A percentile compares a stretch with the other conserved stretches of the same genome.
phyloP scores from a whole-genome alignment of 2,888 invertebrate genomes.

The Cheilosia vulpina region DNA sequence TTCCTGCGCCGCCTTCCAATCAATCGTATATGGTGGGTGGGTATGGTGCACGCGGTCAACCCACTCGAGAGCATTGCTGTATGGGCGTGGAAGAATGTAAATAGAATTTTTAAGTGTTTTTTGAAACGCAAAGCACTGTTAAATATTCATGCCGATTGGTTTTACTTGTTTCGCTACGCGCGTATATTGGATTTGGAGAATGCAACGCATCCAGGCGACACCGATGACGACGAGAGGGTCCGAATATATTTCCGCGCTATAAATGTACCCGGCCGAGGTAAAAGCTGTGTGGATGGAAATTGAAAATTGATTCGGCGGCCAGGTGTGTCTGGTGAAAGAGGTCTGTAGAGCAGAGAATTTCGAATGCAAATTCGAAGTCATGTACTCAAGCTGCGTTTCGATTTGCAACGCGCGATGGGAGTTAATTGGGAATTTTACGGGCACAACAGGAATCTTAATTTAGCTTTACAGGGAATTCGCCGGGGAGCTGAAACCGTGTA shows the following conservation, averaged over 20 bases:
- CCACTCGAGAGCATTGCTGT: neutral
- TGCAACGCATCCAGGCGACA: slow-evolving; percentile 38
- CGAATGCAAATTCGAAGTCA: slow-evolving; percentile 61
- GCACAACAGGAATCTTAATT: slow-evolving; percentile 18
- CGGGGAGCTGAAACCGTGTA: too few species aligned
- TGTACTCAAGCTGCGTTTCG: slow-evolving; percentile 22
- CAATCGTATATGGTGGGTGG: slow-evolving; percentile 22
- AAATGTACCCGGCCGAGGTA: slow-evolving; percentile 8
- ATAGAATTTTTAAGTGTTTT: slow-evolving; percentile 75
- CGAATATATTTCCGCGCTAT: slow-evolving; percentile 30
- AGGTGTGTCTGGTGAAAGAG: slow-evolving; percentile 36
- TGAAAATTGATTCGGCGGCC: slow-evolving; percentile 68
- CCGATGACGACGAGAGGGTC: neutral
- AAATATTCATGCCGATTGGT: slow-evolving; percentile 74
- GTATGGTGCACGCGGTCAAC: slow-evolving; percentile 1
- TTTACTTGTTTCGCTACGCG: slow-evolving; percentile 62
- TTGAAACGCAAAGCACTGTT: slow-evolving; percentile 74
- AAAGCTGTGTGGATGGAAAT: slow-evolving; percentile 42
- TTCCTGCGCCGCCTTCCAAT: slow-evolving; percentile 25
- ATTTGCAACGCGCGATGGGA: slow-evolving; percentile 16
- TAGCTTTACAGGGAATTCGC: neutral
- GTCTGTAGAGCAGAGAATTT: slow-evolving; percentile 46
- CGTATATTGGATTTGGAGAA: slow-evolving; percentile 21
- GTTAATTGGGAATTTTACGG: slow-evolving; percentile 20
- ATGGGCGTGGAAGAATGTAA: slow-evolving; percentile 57